Evolutionary conservation across 2,888 invertebrate species (phyloP), one percentile per base, ranked within the genome.

Genomic region (Orchestes rusci): DNA sequence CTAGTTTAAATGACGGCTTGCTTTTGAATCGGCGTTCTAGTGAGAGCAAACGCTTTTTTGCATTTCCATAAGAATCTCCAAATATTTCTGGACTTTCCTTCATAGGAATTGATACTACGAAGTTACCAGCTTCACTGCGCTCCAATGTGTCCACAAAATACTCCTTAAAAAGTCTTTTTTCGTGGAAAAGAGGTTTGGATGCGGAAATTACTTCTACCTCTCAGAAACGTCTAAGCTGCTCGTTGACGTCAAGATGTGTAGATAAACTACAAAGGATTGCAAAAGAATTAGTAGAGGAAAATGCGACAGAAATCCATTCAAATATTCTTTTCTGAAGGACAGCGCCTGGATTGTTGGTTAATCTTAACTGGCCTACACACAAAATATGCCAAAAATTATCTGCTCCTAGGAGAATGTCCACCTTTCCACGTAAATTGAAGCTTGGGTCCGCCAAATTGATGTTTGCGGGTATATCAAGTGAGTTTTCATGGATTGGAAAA

Each of bases 281-380:
- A 13, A 8, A 10, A 8, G 8, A 1, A 16, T 16, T 16, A 7
- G 1, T n/a, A n/a, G 36, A 4, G 8, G 20, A 7, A 13, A 4
- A 13, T 7, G 12, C 20, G 13, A 23, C 4, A n/a, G 20, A 19
- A 13, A 36, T 36, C 36, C 36, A 36, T 4, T 23, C 23, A 8
- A 36, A 15, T n/a, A n/a, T 20, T n/a, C 20, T 36, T n/a, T 36
- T 36, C 20, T 36, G 36, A 4, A 20, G 8, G 20, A 19, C 4
- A 4, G 20, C 20, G 4, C 36, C 20, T 10, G 5, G 7, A n/a
- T 36, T 20, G n/a, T 8, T 10, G 23, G 7, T 15, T 36, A 36
- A 36, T 20, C 13, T 36, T 8, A 36, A 20, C 13, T 20, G 36
- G 8, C 36, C 19, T n/a, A 39, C 39, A 30, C 39, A 39, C 16